Evolutionary conservation across 2,797 vertebrate genomes (phyloP), one percentile per base, ranked within the genome.

Genomic region (Ctenosaura bakeri): DNA sequence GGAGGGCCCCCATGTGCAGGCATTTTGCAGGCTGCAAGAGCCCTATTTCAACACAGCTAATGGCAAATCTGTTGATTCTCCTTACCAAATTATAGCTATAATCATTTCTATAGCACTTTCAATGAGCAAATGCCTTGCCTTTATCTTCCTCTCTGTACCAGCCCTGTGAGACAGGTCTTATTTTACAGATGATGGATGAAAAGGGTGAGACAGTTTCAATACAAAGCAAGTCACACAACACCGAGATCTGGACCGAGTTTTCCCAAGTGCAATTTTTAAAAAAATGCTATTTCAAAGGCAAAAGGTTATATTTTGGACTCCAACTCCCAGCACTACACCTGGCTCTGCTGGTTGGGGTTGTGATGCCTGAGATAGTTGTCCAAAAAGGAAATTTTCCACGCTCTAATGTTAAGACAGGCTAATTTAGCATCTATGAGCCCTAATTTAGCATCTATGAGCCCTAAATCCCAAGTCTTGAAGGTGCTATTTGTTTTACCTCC

Each of bases 281-380:
- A 89, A 86, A 81, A 86, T 46, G 71, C 24, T 56, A 85, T 22
- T 83, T 89, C 6, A 80, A 66, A 69, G 64, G 2, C 22, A 66
- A 29, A 66, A 66, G 24, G 16, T 62, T 66, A 66, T 26, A 2
- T 26, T 66, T 66, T 26, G 4, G 24, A 66, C 26, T 66, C 24
- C 6, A 26, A 26, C 24, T 66, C 62, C 62, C 20, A 66, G 62
- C 62, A 66, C 16, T 66, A 66, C 22, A 66, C 24, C 20, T 18
- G 20, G 7, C 7, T 24, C 6, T 1, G 62, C 62, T 66, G 22
- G 24, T 1, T 24, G 62, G 20, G 62, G 20, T 24, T 22, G 20
- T 6, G 24, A 9, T 6, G 62, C 62, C 24, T 66, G 62, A 24
- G 26, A 5, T 18, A 66, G 62, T 26, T 66, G 20, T 66, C 22